Evolutionary conservation across 1,140 invertebrate genomes (phyloP).

Genomic region (Meloidogyne floridensis): DNA sequence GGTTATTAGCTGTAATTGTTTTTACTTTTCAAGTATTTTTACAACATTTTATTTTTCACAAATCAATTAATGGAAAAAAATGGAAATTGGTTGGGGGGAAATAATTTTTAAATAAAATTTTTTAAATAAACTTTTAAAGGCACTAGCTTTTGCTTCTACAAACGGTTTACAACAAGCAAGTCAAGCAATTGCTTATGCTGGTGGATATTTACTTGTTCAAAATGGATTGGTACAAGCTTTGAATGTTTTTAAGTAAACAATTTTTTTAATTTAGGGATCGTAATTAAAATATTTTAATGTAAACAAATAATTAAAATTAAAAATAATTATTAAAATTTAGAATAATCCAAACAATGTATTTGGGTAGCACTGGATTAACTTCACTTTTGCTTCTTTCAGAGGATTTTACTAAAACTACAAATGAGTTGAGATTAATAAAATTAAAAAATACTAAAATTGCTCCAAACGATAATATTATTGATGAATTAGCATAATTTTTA

Average conservation of each 20-base stretch:
- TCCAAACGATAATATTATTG: not conserved
- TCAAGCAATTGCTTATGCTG: slow-evolving; percentile 33
- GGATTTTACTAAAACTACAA: slow-evolving; percentile 29
- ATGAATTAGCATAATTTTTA: not conserved
- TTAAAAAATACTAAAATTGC: not conserved
- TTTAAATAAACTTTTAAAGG: slow-evolving; percentile 9
- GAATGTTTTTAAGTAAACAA: slow-evolving; percentile 32
- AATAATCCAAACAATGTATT: slow-evolving; percentile 40
- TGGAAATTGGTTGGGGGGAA: slow-evolving; percentile 13
- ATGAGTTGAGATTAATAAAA: slow-evolving; percentile 7
- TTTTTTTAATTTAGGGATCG: no score
- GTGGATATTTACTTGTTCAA: slow-evolving; percentile 32
- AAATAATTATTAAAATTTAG: not conserved
- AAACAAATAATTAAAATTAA: no score
- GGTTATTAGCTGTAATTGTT: slow-evolving; percentile 19
- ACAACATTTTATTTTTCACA: slow-evolving; percentile 21
- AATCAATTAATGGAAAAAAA: slow-evolving; percentile 20
- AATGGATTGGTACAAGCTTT: slow-evolving; percentile 20
- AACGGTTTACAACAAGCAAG: slow-evolving; percentile 32
- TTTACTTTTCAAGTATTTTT: slow-evolving; percentile 27
- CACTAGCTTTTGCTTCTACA: slow-evolving; percentile 32
- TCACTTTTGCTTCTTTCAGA: slow-evolving; percentile 26
- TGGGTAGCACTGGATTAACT: slow-evolving; percentile 32
- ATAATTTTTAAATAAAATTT: not conserved
- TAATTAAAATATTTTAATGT: no score